phyloP scores from a whole-genome alignment of 2,113 vertebrate species.

The Machaerirhynchus nigripectus region DNA sequence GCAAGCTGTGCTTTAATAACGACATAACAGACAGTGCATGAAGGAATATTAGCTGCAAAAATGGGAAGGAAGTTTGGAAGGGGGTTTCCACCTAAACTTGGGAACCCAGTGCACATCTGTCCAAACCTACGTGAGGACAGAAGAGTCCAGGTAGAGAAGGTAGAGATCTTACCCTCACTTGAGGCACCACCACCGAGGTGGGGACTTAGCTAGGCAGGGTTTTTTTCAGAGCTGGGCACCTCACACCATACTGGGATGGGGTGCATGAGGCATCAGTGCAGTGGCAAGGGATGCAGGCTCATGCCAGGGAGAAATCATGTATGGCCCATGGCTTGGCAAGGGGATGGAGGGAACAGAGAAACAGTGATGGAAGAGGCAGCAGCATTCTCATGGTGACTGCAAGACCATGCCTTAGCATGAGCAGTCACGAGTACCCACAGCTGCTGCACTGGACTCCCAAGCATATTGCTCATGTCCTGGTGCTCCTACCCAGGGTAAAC shows the following conservation, averaged over 20 bases:
- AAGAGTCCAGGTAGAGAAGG: background rate
- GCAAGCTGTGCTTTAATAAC: background rate
- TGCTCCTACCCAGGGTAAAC: background rate
- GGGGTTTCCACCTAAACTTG: background rate
- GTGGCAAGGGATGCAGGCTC: background rate
- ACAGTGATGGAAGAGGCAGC: background rate
- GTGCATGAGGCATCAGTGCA: background rate
- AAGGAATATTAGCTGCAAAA: background rate
- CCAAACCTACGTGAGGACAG: background rate
- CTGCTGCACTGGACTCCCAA: background rate
- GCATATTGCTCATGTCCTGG: rapidly evolving
- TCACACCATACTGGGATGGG: background rate
- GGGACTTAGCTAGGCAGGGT: background rate
- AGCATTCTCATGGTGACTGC: rapidly evolving
- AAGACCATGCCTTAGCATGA: rapidly evolving
- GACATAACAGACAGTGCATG: background rate
- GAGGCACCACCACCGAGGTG: background rate
- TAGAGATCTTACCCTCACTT: rapidly evolving
- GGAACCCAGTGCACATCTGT: background rate
- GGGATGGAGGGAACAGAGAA: background rate
- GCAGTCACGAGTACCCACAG: background rate
- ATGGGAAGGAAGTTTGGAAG: background rate
- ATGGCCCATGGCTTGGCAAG: background rate
- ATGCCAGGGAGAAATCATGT: background rate
- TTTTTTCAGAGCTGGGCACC: background rate